Evolutionary conservation across 2,888 invertebrate genomes (phyloP), one percentile per base, ranked within the genome.

Genomic region (Sarcophaga variegata): DNA sequence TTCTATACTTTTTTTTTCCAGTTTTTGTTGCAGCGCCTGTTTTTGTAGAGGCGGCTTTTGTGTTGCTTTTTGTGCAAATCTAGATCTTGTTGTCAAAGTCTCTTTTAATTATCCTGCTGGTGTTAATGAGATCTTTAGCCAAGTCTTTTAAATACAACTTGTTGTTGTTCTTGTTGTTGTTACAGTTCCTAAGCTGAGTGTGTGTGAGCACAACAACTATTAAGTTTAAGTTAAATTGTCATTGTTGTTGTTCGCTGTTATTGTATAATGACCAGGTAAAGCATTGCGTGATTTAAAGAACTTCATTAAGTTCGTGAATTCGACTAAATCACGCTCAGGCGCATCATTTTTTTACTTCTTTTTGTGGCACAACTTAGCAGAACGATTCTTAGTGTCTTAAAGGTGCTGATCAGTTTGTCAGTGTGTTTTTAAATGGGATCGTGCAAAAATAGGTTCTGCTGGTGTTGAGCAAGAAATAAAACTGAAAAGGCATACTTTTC

Each of bases 221-320:
- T 64, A 22, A 66, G 37, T 71, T 79, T 47, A 75, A 79, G 79
- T 37, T 37, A 62, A 60, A 11, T 62, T 71, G 11, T 72, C 11
- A n/a, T 8, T 37, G 17, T 37, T 3, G 37, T 64, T 64, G 25
- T 64, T 76, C 1, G 74, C 69, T 66, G 71, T 37, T 67, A n/a
- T 64, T 54, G 74, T 82, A 81, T 63, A 75, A 45, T 54, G 82
- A 66, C 22, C 69, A 70, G 60, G 71, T 45, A 81, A 91, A 90
- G 72, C 91, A 91, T 92, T 92, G 93, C 93, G 93, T 93, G 93
- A 93, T 93, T 92, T 93, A 93, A 92, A 93, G 93, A 92, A 93
- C 93, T 93, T 93, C 93, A 93, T 93, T 93, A 93, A 93, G 93
- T 92, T 93, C 93, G 93, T 93, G 93, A 93, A 93, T 93, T 93